Evolutionary conservation across 2,797 vertebrate species (phyloP), one percentile per base, ranked within the genome.

Genomic region (Tokudaia muenninki): DNA sequence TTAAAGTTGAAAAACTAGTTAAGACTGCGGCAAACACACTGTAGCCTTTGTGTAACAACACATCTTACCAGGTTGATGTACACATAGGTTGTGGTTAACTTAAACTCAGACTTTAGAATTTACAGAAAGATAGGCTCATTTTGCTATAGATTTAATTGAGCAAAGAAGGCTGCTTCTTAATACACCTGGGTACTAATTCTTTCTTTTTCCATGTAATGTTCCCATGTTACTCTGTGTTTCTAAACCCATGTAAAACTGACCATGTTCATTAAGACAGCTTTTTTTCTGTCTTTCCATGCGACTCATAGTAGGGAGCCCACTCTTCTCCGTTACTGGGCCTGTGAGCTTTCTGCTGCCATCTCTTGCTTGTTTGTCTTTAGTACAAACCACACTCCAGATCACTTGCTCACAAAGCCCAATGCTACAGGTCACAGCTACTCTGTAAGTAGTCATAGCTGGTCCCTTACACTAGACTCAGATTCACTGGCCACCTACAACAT

Each of bases 61-160:
- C 31, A 87, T 63, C 34, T 94, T 26, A 72, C 37, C 41, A 44
- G 86, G 41, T 10, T 78, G 88, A 79, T 52, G 77, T 59, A 63
- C 75, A 72, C 37, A 67, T 7, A 47, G 63, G 24, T n/a, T 75
- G 6, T 57, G 37, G 26, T 84, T 96, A 90, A 83, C 37, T 90
- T 92, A 79, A 22, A 92, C 77, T 90, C 78, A 65, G 67, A 87
- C 81, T 95, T 94, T 75, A 74, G 86, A 82, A 75, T 17, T 86
- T 86, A 75, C 65, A 50, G 70, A 70, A 93, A 77, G 24, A 7
- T 24, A 81, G 70, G 50, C 21, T 2, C 17, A 70, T 88, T 93
- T 91, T 4, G 44, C 55, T 86, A 1, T 79, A 65, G 59, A 86
- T 96, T 92, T 96, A 50, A 55, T 7, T 77, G 70, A 96, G 31